Base-by-base conservation (phyloP, 2,113 vertebrate species). In the Ammodytes dubius region DNA sequence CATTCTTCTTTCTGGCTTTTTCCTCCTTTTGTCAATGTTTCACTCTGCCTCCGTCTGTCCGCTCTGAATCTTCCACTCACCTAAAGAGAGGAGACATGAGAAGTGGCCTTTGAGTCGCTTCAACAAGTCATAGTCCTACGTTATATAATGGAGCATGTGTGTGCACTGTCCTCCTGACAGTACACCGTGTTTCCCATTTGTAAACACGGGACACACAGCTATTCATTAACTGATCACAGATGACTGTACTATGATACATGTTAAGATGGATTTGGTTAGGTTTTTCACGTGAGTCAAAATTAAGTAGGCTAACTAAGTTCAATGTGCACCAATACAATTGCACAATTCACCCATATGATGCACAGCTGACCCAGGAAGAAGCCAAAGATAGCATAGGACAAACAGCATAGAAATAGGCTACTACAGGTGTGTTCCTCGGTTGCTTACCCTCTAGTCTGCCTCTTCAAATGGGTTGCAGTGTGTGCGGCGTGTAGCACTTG, bases 221-320 rank as follows among this genome's bases (percentile, higher is more conserved):
- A 69, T 15, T 84, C 65, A 92, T 93, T 88, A 87, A 80, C 88
- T 15, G 57, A 74, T 49, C 57, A 46, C 8, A 47, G 40, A 86
- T 65, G 67, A 52, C 7, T 4, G 14, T 19, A 27, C 27, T 27
- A n/a, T n/a, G 74, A 70, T 47, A 11, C 83, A 60, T 54, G 83
- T 82, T 78, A 85, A 50, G 46, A 65, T 37, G 58, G 47, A 71
- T 42, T 61, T 46, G 4, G 1, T 52, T 58, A n/a, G 3, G 19
- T n/a, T 47, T n/a, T 81, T 53, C 70, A 66, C 2, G 4, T 74
- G 58, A 67, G 5, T 27, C 27, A 27, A 27, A 27, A 27, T 27
- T 27, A 27, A 27, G 27, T 27, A 27, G 27, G 27, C 27, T 27
- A 27, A 27, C 27, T 27, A 27, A 27, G 27, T 27, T 27, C 27